These are phyloP conservation scores for Coptodon rendalli DNA, from an alignment of 2,113 vertebrate species.

Conservation along the genomic window DNA sequence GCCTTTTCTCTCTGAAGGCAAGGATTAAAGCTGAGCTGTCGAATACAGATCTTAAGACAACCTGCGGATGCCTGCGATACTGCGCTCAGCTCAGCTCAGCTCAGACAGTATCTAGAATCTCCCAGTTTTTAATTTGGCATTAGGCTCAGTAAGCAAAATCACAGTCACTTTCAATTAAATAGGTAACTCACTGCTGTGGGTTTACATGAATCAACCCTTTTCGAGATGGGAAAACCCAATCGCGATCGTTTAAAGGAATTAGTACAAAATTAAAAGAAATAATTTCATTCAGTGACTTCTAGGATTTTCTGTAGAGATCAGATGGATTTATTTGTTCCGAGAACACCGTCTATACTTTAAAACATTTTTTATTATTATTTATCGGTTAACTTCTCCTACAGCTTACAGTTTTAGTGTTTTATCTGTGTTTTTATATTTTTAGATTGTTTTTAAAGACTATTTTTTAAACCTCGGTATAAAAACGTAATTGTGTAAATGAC, in stretches of 20 bases:
- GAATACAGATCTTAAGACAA: constrained; percentile 64
- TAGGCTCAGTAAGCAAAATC: constrained; percentile 59
- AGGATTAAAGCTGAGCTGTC: constrained; percentile 76
- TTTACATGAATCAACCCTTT: constrained; percentile 28
- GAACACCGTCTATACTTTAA: not conserved
- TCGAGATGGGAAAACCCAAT: constrained; percentile 16
- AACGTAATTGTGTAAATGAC: not conserved
- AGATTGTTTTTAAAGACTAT: not conserved
- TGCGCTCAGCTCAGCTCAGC: constrained; percentile 46
- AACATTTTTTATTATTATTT: not conserved
- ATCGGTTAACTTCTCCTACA: not conserved
- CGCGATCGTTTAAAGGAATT: constrained; percentile 33
- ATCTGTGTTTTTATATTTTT: not conserved
- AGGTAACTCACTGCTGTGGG: constrained; percentile 15
- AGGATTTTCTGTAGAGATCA: not conserved
- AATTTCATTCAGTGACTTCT: constrained; percentile 39
- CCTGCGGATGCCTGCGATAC: constrained; percentile 55
- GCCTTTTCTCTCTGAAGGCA: constrained; percentile 63
- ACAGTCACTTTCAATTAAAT: constrained; percentile 60
- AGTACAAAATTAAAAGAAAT: constrained; percentile 5
- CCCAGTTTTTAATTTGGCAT: constrained; percentile 64
- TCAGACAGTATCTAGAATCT: constrained; percentile 68
- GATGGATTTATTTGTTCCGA: not conserved
- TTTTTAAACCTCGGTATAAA: not conserved
- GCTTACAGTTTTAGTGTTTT: not conserved